These are phyloP conservation scores for Ostrea edulis DNA, from an alignment of 1,140 invertebrate species.

Conservation along the genomic window DNA sequence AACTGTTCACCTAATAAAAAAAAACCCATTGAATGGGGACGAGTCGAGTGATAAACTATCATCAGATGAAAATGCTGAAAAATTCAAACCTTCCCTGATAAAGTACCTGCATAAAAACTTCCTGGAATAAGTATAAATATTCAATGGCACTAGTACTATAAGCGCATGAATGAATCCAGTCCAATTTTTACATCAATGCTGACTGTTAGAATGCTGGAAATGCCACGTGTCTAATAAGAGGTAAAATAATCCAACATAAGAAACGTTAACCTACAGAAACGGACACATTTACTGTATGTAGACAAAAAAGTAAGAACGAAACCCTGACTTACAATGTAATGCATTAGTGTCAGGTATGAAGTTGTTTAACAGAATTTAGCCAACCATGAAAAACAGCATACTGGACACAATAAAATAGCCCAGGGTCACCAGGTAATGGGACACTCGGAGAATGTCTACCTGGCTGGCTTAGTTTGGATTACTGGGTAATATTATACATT, in stretches of 20 bases:
- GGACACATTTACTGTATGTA: not conserved
- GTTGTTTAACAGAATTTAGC: slow-evolving; percentile 26
- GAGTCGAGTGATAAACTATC: no score
- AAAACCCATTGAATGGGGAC: no score
- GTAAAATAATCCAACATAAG: slow-evolving; percentile 15
- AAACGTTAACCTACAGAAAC: not conserved
- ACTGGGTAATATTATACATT: slow-evolving; percentile 25
- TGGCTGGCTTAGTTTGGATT: not conserved
- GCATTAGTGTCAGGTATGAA: not conserved
- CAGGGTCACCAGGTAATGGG: slow-evolving; percentile 8
- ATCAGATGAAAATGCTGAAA: no score
- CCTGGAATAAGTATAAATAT: not conserved
- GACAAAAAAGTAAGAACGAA: not conserved
- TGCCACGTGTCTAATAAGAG: not conserved
- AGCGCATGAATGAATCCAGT: not conserved
- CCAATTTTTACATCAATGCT: not conserved
- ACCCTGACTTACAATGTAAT: slow-evolving; percentile 3
- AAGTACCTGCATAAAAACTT: no score
- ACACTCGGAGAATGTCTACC: slow-evolving; percentile 9
- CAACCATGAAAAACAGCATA: slow-evolving; percentile 17
- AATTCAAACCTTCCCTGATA: no score
- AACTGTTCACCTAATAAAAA: no score
- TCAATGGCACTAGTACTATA: no score
- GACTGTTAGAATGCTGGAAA: not conserved
- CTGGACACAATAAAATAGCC: slow-evolving; percentile 20